Base-by-base conservation (phyloP, 2,113 vertebrate genomes). In the Colistium nudipinnis region DNA sequence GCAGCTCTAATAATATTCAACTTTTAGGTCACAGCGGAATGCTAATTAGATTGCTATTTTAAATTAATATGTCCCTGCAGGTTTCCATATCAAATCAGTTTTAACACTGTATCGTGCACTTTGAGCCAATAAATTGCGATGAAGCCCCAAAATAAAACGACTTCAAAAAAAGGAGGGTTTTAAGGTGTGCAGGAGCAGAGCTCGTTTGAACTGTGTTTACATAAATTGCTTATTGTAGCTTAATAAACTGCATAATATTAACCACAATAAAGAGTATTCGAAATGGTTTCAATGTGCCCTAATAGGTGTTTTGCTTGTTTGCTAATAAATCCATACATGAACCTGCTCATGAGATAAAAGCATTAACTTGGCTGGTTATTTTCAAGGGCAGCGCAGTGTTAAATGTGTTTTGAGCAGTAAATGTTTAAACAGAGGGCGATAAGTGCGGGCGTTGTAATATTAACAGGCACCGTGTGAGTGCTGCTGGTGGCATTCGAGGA, bases 1-100 rank as follows among this genome's bases (percentile, higher is more conserved):
- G 88, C 89, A 76, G 88, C 92, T 93, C 88, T 93, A 93, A 93
- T 93, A 93, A 93, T 93, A 92, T 93, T 92, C 91, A 92, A 90
- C 90, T 93, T 92, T 94, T 92, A 90, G 91, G 91, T 92, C 92
- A 93, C 90, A 88, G 89, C 70, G 90, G 92, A 93, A 93, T 94
- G 92, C 90, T 94, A 93, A 94, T 94, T 93, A 93, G 83, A 88
- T 83, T 93, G 85, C 88, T 89, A 90, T 92, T 93, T 92, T 91
- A 91, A n/a, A 93, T 93, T 92, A 93, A 93, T 93, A 88, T 88
- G 87, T 93, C 92, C 91, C 92, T 88, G 83, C 91, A 93, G 92
- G 91, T 93, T 94, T 94, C 89, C 76, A 65, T 84, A 93, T 89
- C 87, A 90, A 91, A 92, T 92, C 86, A 83, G 86, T 85, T 91